Base-by-base conservation (phyloP, 2,888 invertebrate genomes). In the Clepsis dumicolana region DNA sequence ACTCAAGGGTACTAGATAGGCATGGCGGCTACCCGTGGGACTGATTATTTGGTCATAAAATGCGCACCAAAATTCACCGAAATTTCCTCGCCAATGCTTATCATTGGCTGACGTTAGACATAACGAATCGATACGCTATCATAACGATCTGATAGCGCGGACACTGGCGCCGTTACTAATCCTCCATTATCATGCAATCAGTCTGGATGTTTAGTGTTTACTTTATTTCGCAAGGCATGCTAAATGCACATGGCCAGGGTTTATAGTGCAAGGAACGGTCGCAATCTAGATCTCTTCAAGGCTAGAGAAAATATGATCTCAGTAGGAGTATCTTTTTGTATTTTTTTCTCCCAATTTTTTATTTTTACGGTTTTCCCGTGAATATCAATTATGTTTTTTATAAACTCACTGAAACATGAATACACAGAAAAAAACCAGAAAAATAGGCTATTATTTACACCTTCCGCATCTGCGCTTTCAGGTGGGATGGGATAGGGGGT, bases 41-140 rank as follows among this genome's bases (percentile, higher is more conserved):
- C 18, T 18, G 14, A 4, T 8, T 18, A 41, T 10, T 44, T 29
- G 24, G 18, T 21, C 21, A 12, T 10, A 48, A 48, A 21, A 21
- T 21, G 21, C 21, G 21, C 16, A 21, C 48, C 12, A 21, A 48
- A 52, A 52, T 52, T 52, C 52, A 25, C 24, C 16, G 41, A 59
- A 59, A 59, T 35, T n/a, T 25, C 59, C 4, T n/a, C 12, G n/a
- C 3, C 21, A 4, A 24, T 25, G 10, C 21, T 21, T 67, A 63
- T 67, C 67, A 48, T 4, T 2, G 7, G 52, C 18, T 59, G 68
- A 68, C 68, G 68, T 68, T 59, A 64, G 1, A 3, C 14, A 38
- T 64, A 68, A 59, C 63, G 64, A 59, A 64, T 64, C 52, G 64
- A 68, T 68, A 41, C 24, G 27, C 41, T 64, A 63, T 68, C 68